Conservation (phyloP, 2,888 invertebrate species). For the Aporophyla nigra region DNA sequence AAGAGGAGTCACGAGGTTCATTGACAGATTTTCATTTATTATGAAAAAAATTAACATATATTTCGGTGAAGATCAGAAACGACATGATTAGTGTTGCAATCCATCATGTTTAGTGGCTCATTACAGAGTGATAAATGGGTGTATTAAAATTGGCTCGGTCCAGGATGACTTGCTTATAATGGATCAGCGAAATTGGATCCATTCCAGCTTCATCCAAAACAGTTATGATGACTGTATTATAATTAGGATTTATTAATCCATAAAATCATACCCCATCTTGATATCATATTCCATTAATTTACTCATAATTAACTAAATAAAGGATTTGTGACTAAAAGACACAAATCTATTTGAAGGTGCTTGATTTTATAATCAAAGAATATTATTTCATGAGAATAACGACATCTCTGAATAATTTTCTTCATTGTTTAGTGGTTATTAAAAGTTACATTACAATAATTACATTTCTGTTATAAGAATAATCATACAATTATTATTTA, state of each 20-base stretch:
- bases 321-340: slow-evolving; percentile 4
- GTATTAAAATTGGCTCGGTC: slow-evolving; percentile 66
- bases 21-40: slow-evolving; percentile 60
- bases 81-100: slow-evolving; percentile 69
- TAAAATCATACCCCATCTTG: not conserved
- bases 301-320: slow-evolving; percentile 8
- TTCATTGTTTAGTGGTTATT: slow-evolving; percentile 32
- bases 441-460: slow-evolving; percentile 20
- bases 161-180: slow-evolving; percentile 54
- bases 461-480: not conserved
- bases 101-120: slow-evolving; percentile 76
- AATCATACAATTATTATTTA: slow-evolving; percentile 1
- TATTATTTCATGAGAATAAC: slow-evolving; percentile 23
- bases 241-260: not conserved
- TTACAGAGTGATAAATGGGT: slow-evolving; percentile 78
- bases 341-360: slow-evolving; percentile 19
- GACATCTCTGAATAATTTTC: slow-evolving; percentile 29
- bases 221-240: not conserved
- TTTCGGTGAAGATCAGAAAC: slow-evolving; percentile 31
- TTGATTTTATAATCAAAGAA: slow-evolving; percentile 27
- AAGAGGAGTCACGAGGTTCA: slow-evolving; percentile 68
- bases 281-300: slow-evolving; percentile 6
- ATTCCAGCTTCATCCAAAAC: slow-evolving; percentile 24
- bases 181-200: slow-evolving; percentile 63
- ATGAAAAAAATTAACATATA: slow-evolving; percentile 40